Evolutionary conservation across 1,140 invertebrate species (phyloP).

Genomic region (Leptinotarsa undecemlineata): DNA sequence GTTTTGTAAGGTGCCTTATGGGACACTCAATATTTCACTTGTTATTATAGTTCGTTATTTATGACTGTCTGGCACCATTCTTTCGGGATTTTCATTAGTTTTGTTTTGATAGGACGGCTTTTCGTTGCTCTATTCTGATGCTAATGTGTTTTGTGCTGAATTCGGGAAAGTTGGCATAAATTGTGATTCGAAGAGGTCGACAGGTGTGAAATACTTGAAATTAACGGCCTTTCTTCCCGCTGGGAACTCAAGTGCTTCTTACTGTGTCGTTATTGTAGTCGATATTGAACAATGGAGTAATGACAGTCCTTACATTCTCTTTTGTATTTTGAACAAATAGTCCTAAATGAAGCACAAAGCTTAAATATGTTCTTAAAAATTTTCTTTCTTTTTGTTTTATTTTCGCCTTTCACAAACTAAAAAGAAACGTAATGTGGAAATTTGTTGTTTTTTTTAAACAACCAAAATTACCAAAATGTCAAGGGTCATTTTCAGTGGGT

Average conservation of each 20-base stretch:
- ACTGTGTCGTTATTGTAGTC: background rate
- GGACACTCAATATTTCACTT: slow-evolving; percentile 24
- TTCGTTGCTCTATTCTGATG: background rate
- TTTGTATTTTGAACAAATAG: no score
- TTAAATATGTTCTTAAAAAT: background rate
- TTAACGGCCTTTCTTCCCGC: background rate
- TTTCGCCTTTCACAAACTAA: background rate
- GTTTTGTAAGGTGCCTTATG: slow-evolving; percentile 13
- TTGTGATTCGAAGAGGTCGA: background rate
- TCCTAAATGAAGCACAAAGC: no score
- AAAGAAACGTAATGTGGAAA: background rate
- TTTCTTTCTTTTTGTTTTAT: background rate
- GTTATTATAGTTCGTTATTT: slow-evolving; percentile 18
- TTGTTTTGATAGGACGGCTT: slow-evolving; percentile 14
- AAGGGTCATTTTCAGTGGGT: no score
- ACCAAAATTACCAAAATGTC: no score
- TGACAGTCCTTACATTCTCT: no score
- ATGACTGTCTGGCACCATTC: slow-evolving; percentile 10
- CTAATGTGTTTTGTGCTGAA: slow-evolving; percentile 13
- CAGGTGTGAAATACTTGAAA: slow-evolving; percentile 2
- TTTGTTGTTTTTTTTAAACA: no score
- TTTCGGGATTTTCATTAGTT: slow-evolving; percentile 15
- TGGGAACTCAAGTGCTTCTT: background rate
- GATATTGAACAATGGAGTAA: background rate
- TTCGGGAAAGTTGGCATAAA: background rate